A percentile compares a stretch with the other conserved stretches of the same genome.
phyloP scores from a whole-genome alignment of 30 jellyfish, hydroid and myxozoan species.

The Aurelia sp. region DNA sequence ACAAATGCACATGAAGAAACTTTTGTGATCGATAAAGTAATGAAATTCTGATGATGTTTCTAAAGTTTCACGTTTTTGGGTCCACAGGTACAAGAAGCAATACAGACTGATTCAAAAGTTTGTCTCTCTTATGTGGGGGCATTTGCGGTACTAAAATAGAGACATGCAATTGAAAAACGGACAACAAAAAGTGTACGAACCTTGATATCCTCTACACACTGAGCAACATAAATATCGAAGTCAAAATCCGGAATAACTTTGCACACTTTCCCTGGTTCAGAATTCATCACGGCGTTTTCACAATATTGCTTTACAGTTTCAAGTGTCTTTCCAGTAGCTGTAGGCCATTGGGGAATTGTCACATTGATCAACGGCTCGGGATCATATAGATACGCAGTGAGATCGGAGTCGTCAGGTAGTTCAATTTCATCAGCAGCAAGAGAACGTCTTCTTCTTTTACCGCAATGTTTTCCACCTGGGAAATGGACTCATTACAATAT shows the following conservation, averaged over 20 bases:
- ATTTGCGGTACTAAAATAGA: too few species aligned
- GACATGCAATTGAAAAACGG: too few species aligned
- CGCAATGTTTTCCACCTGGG: slow-evolving; percentile 87
- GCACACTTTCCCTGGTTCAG: slow-evolving; percentile 69
- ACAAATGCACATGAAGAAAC: too few species aligned
- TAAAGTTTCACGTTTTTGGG: too few species aligned
- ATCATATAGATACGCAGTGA: slow-evolving; percentile 49
- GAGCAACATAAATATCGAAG: slow-evolving; percentile 25
- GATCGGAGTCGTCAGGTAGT: slow-evolving; percentile 75
- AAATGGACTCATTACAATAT: too few species aligned
- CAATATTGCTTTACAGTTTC: slow-evolving; percentile 44
- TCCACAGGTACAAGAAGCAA: too few species aligned
- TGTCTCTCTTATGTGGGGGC: too few species aligned
- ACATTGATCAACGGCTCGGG: slow-evolving; percentile 38
- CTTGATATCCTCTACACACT: slow-evolving; percentile 85
- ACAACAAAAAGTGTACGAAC: slow-evolving; percentile 1
- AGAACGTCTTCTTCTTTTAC: slow-evolving; percentile 66
- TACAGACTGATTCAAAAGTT: too few species aligned
- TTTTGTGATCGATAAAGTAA: too few species aligned
- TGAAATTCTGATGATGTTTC: too few species aligned
- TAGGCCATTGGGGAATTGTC: slow-evolving; percentile 71
- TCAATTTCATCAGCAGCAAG: slow-evolving; percentile 45
- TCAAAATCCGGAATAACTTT: slow-evolving; percentile 42
- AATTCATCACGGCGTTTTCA: slow-evolving; percentile 21
- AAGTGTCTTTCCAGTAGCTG: slow-evolving; percentile 69